Percentiles rank a stretch among this genome's conserved stretches.
Conservation (phyloP, 64 coral and sea anemone genomes). For the Pachyseris speciosa region DNA sequence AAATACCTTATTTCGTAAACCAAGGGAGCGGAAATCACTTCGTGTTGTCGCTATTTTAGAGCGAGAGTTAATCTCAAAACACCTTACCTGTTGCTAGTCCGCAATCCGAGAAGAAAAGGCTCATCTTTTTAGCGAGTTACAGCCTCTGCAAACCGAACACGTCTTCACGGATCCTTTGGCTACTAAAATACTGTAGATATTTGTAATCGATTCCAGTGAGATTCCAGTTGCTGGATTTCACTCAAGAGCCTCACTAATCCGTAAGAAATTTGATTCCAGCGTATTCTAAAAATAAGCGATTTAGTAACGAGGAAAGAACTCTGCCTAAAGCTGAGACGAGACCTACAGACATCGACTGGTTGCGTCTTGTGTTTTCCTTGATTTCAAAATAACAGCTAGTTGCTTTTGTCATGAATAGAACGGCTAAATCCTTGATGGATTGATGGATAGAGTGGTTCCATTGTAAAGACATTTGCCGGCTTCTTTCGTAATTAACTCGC, state of each 20-base stretch:
- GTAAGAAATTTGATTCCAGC: constrained; percentile 3
- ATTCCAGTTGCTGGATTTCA: neutral
- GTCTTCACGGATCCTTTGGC: neutral
- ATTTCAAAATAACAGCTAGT: neutral
- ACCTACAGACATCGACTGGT: neutral
- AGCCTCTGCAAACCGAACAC: neutral
- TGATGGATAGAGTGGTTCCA: neutral
- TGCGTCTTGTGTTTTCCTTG: neutral
- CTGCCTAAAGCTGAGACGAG: neutral
- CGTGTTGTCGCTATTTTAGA: too few relatives aligned
- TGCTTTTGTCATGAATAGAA: neutral
- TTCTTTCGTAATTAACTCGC: neutral
- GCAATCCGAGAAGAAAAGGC: constrained; percentile 36
- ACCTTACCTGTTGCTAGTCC: neutral
- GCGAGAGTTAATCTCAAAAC: neutral
- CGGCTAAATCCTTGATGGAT: neutral
- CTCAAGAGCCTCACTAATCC: neutral
- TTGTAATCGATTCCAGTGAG: constrained; percentile 2
- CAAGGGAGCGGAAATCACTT: neutral
- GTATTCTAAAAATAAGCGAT: neutral
- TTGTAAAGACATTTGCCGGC: neutral
- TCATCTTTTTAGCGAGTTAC: neutral
- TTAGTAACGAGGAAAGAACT: neutral
- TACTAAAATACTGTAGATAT: neutral
- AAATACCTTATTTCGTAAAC: neutral